Base-by-base conservation (phyloP, 2,888 invertebrate species). In the Troilus luridus region DNA sequence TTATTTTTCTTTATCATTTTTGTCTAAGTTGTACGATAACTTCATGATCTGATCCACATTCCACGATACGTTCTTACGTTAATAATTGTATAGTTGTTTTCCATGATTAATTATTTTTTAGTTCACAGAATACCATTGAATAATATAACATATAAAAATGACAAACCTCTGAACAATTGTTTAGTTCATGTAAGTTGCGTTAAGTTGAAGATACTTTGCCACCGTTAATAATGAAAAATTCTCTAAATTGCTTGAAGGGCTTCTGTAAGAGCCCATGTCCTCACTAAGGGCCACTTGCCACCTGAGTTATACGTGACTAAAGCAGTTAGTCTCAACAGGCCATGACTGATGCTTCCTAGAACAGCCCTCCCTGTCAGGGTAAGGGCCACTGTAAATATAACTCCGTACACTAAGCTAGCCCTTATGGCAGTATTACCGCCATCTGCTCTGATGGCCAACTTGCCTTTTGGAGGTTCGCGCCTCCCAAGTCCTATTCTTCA, bases 251-350 rank as follows among this genome's bases (percentile, higher is more conserved):
- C 41, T 41, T 0, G 27, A 77, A 0, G 17, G 41, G 24, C 41
- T 77, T 41, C 27, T 41, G 41, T 0, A 6, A 8, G 67, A 1
- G 14, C 12, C 24, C 12, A 24, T 72, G 14, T 72, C 24, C 72
- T 27, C 24, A 41, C 41, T 41, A 27, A 6, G 17, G 67, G 6
- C 72, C 41, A 77, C 27, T 41, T 27, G 41, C 27, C 72, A 77
- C 72, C 72, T 77, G 72, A 77, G 72, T 41, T 77, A 77, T 27
- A 77, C 72, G 72, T 77, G 72, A 77, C 72, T 77, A 77, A 77
- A 77, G 72, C 7, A 27, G 72, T 77, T 77, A 77, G 72, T 41
- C 41, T 77, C 72, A 77, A 77, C 27, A 41, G 10, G 7, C 72
- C 72, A 77, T 77, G 72, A 41, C 72, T 77, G 72, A 77, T 41